Evolutionary conservation across 2,797 vertebrate species (phyloP).

Genomic region (Lateolabrax maculatus): DNA sequence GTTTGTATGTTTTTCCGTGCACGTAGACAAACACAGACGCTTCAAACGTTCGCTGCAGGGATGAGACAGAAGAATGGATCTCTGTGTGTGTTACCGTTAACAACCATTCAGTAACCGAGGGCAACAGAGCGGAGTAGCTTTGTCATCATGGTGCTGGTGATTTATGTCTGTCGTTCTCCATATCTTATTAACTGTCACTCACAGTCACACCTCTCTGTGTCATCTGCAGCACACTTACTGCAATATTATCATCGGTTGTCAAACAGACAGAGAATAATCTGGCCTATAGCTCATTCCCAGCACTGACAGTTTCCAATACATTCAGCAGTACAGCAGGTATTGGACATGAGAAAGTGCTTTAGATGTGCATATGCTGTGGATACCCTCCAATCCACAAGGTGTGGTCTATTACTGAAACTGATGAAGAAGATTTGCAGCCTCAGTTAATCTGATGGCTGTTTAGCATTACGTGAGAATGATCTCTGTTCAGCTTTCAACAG

Average conservation of each 20-base stretch:
- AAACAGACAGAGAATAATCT: conserved; percentile 39
- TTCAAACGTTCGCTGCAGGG: conserved; percentile 40
- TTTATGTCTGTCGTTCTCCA: conserved; percentile 65
- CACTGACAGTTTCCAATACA: conserved; percentile 26
- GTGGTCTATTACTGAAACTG: background rate
- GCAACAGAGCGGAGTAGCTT: conserved; percentile 55
- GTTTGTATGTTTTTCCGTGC: background rate
- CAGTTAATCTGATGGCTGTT: background rate
- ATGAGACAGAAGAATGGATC: conserved; percentile 38
- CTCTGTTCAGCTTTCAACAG: conserved; percentile 12
- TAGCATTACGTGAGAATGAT: background rate
- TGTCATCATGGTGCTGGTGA: conserved; percentile 57
- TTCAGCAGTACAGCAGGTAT: conserved; percentile 15
- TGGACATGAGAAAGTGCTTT: conserved; percentile 19
- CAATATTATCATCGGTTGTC: conserved; percentile 57
- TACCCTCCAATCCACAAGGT: background rate
- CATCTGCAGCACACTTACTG: conserved; percentile 42
- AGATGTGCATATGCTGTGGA: conserved; percentile 22
- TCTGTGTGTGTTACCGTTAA: conserved; percentile 49
- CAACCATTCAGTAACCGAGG: conserved; percentile 62
- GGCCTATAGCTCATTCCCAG: conserved; percentile 45
- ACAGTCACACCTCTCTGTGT: conserved; percentile 55
- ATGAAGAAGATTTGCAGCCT: background rate
- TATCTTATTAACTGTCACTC: conserved; percentile 75
- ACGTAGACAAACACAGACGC: background rate